Percentiles rank a stretch among this genome's conserved stretches.
Evolutionary conservation across 2,113 vertebrate genomes (phyloP).

Genomic region (Chloropsis cyanopogon): DNA sequence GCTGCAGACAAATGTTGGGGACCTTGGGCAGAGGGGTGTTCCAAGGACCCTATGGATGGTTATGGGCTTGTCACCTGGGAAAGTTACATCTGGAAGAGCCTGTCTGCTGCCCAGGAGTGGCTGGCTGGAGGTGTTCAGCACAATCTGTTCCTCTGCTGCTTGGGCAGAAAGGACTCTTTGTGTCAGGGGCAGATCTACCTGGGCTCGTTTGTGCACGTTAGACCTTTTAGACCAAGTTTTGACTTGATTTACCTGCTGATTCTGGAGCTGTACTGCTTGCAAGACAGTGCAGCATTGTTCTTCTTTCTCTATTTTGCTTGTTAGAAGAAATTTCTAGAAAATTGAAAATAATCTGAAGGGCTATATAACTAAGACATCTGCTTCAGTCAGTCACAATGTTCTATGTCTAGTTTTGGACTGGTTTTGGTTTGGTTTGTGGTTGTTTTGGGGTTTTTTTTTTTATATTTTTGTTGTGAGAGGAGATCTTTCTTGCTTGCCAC

Average conservation of each 20-base stretch:
- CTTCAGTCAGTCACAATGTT: neutral
- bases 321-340: neutral
- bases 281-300: neutral
- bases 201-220: neutral
- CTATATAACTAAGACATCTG: neutral
- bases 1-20: neutral
- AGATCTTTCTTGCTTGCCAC: neutral
- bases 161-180: neutral
- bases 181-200: neutral
- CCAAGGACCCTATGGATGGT: neutral
- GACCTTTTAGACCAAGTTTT: neutral
- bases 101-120: neutral
- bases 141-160: neutral
- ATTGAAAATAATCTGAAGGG: neutral
- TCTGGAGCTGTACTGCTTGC: neutral
- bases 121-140: neutral
- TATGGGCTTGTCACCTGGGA: neutral
- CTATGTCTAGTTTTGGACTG: neutral
- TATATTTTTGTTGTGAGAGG: neutral
- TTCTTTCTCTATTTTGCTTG: neutral
- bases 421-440: neutral
- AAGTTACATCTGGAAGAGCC: neutral
- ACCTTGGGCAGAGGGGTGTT: neutral
- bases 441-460: neutral
- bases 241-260: slow-evolving; percentile 16